phyloP scores from a whole-genome alignment of 2,888 invertebrate genomes.

The Parnassius mnemosyne region DNA sequence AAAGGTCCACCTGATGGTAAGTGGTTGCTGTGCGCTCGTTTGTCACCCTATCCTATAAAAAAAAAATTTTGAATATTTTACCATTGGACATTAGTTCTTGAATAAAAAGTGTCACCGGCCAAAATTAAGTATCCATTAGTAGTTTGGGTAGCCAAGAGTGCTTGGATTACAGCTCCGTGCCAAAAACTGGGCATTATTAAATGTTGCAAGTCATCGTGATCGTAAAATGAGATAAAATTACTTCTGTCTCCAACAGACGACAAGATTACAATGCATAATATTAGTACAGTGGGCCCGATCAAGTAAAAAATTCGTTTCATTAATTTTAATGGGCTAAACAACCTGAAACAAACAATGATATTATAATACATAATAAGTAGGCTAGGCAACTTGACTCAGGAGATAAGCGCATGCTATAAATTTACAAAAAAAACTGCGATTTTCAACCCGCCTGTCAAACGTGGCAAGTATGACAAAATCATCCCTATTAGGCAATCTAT shows the following conservation, averaged over 20 bases:
- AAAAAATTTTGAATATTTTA: too few species aligned
- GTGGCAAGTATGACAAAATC: too few species aligned
- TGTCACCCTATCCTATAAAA: too few species aligned
- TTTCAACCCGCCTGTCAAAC: too few species aligned
- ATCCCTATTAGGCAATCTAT: too few species aligned
- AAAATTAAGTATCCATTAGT: constrained; percentile 63
- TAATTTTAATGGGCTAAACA: constrained; percentile 60
- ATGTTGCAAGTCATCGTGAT: constrained; percentile 44
- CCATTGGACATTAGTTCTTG: constrained; percentile 59
- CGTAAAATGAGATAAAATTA: constrained; percentile 38
- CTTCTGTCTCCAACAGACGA: constrained; percentile 41
- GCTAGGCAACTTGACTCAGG: too few species aligned
- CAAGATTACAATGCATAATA: constrained; percentile 42
- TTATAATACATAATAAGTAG: too few species aligned
- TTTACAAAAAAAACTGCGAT: too few species aligned
- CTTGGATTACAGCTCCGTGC: constrained; percentile 57
- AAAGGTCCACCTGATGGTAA: too few species aligned
- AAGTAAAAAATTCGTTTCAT: constrained; percentile 61
- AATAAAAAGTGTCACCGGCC: constrained; percentile 59
- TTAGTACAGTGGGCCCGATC: constrained; percentile 45
- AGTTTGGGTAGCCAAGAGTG: constrained; percentile 56
- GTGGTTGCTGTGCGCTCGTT: too few species aligned
- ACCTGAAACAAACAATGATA: constrained; percentile 44
- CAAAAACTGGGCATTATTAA: constrained; percentile 54
- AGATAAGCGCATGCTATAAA: too few species aligned